These are phyloP conservation scores for Henricia sp. DNA, from an alignment of 53 echinoderm and acorn worm genomes.

Conservation along the genomic window DNA sequence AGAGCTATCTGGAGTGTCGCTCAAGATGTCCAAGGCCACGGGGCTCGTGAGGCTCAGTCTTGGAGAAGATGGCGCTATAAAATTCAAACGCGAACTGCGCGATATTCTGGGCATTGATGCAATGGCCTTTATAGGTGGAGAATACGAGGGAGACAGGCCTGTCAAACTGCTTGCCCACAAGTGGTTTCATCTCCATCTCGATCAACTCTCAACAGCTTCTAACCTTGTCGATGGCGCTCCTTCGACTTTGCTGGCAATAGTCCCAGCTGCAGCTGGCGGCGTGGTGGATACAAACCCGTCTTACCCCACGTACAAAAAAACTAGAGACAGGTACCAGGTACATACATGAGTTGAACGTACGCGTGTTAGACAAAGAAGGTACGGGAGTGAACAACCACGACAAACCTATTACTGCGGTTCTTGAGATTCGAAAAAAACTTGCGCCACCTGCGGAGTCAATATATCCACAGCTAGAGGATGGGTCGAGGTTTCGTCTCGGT, in stretches of 20 bases:
- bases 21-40: constrained; percentile 14
- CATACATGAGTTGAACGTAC: constrained; percentile 6
- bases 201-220: constrained; percentile 45
- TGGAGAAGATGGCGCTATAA: not conserved
- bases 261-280: constrained; percentile 10
- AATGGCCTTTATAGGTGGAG: not conserved
- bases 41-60: constrained; percentile 12
- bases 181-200: constrained; percentile 33
- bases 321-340: not conserved
- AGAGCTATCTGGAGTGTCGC: not conserved
- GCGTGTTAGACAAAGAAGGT: constrained; percentile 10
- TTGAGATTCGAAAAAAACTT: constrained; percentile 37
- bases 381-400: not conserved
- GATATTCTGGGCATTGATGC: constrained; percentile 23
- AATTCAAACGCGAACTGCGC: not conserved
- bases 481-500: not conserved
- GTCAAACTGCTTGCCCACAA: not conserved
- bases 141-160: constrained; percentile 39
- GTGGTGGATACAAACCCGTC: constrained; percentile 8
- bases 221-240: constrained; percentile 40
- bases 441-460: constrained; percentile 2
- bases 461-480: constrained; percentile 2
- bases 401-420: constrained; percentile 4
- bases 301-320: too few species aligned
- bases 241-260: constrained; percentile 44